These are phyloP conservation scores for Agrochola macilenta DNA, from an alignment of 2,888 invertebrate species.

Conservation along the genomic window DNA sequence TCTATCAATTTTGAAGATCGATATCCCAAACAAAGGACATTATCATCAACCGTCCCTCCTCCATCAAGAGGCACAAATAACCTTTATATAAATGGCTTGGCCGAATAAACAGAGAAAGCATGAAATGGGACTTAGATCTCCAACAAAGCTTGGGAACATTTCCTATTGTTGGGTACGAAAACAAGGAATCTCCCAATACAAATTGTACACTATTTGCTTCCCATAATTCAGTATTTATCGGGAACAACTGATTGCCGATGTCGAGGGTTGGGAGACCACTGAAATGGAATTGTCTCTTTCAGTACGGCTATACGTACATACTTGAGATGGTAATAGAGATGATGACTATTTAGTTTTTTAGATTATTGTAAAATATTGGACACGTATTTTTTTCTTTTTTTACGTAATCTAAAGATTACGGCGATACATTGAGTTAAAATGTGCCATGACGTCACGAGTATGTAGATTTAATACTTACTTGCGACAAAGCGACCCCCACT, in stretches of 20 bases:
- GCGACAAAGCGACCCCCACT: too few species aligned
- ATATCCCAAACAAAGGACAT: slow-evolving; percentile 28
- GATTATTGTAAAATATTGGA: too few species aligned
- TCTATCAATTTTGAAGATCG: slow-evolving; percentile 16
- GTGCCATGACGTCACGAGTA: too few species aligned
- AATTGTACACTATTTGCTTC: slow-evolving; percentile 54
- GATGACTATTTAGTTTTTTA: too few species aligned
- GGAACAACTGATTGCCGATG: slow-evolving; percentile 50
- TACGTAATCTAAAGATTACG: too few species aligned
- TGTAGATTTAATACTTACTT: too few species aligned
- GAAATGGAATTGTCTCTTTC: slow-evolving; percentile 29
- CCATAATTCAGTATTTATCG: slow-evolving; percentile 52
- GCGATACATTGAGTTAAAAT: too few species aligned
- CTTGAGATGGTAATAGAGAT: not conserved
- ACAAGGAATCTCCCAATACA: slow-evolving; percentile 56
- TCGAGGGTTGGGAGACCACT: slow-evolving; percentile 28
- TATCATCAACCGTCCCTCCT: slow-evolving; percentile 7
- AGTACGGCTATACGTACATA: not conserved
- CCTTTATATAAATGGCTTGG: slow-evolving; percentile 35
- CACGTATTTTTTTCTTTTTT: too few species aligned
- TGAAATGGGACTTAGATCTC: slow-evolving; percentile 26
- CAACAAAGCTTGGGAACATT: slow-evolving; percentile 42
- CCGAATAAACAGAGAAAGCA: slow-evolving; percentile 26
- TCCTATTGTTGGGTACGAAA: slow-evolving; percentile 46
- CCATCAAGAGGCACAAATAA: slow-evolving; percentile 19